Evolutionary conservation across 2,888 invertebrate genomes (phyloP).

Genomic region (Mythimna impura): DNA sequence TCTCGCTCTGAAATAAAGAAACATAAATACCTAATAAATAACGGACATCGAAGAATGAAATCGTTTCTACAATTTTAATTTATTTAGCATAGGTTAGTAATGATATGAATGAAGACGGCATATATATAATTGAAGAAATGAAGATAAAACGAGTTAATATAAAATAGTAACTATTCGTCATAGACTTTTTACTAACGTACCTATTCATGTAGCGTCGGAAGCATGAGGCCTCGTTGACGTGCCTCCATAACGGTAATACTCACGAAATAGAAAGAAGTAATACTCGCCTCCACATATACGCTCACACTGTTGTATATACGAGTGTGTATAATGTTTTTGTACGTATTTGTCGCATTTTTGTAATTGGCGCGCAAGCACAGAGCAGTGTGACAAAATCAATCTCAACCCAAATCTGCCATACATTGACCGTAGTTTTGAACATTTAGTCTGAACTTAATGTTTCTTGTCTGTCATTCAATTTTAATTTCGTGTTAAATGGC

Average conservation of each 20-base stretch:
- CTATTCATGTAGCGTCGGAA: constrained; percentile 86
- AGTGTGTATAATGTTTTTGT: constrained; percentile 64
- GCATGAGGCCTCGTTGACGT: constrained; percentile 88
- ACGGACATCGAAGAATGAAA: neutral
- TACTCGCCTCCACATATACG: constrained; percentile 86
- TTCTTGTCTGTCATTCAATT: constrained; percentile 62
- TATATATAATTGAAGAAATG: constrained; percentile 27
- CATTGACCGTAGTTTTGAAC: constrained; percentile 61
- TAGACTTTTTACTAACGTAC: constrained; percentile 82
- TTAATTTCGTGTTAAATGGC: constrained; percentile 2
- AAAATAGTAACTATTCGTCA: constrained; percentile 75
- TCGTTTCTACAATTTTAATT: neutral
- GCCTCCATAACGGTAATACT: constrained; percentile 90
- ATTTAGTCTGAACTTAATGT: constrained; percentile 61
- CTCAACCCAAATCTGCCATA: constrained; percentile 82
- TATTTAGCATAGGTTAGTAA: constrained; percentile 7
- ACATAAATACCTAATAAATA: constrained; percentile 38
- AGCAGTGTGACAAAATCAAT: constrained; percentile 84
- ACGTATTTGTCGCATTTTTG: constrained; percentile 72
- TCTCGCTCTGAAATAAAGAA: constrained; percentile 87
- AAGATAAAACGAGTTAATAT: constrained; percentile 62
- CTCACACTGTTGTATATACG: constrained; percentile 62
- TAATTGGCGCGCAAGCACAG: too few species aligned
- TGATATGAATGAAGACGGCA: neutral
- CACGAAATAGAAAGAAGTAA: too few species aligned